Evolutionary conservation across 2,113 vertebrate genomes (phyloP), one percentile per base, ranked within the genome.

Genomic region (Lepus americanus): DNA sequence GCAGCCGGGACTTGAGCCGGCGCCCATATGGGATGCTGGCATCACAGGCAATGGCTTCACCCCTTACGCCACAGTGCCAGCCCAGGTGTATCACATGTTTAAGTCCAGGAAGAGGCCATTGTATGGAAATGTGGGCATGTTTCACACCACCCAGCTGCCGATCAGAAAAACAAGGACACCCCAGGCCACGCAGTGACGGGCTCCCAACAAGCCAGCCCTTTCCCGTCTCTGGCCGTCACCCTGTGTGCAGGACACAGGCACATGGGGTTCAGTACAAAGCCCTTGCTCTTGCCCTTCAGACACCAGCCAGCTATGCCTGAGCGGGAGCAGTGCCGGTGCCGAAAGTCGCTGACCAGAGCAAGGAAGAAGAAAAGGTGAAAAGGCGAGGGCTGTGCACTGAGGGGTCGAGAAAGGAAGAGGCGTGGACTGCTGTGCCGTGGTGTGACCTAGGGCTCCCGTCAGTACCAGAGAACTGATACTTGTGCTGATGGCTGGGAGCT

Each of bases 211-310:
- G 6, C 59, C 6, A 16, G 7, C 29, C 73, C n/a, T 0, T 9
- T 16, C 29, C 17, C 25, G 59, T 13, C 83, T 59, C 69, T 13
- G 55, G 27, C 10, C 7, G 1, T 63, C 55, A 3, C 3, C 3
- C n/a, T 25, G 9, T 27, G 29, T 22, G 5, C 22, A 0, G 4
- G 33, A 33, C 33, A 1, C 0, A 1, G 17, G 0, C 11, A 20
- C 22, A 22, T 82, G 29, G 14, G 5, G 69, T n/a, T 70, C 44
- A 6, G 6, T 16, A 6, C 44, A 22, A 25, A 79, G 87, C 66
- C 3, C 0, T 17, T 20, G 44, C 5, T n/a, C 77, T 78, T 59
- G 86, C 13, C 36, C 51, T 76, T 72, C 27, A 0, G 61, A 44
- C 67, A 81, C 67, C 22, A 27, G 53, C 73, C 17, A 27, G 44